These are phyloP conservation scores for rat (Rattus norvegicus) DNA, from an alignment of 2,113 vertebrate species.

Conservation along the genomic window DNA sequence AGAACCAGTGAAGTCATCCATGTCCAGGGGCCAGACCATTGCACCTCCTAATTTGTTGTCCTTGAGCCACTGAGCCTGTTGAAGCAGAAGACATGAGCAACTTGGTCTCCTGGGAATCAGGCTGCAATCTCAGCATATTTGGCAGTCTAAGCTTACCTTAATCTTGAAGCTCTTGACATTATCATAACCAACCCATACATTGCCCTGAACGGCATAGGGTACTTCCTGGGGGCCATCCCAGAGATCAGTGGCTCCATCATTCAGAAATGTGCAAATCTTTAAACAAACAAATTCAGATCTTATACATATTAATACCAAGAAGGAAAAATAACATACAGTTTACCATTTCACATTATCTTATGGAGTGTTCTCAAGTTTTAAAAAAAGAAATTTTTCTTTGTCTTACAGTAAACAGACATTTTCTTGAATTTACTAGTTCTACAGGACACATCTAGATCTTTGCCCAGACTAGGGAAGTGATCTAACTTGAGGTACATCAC, in stretches of 20 bases:
- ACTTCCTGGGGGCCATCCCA: slow-evolving; percentile 85
- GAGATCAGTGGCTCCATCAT: slow-evolving; percentile 81
- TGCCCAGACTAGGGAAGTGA: background rate
- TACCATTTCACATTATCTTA: too few relatives aligned
- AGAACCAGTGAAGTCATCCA: slow-evolving; percentile 90
- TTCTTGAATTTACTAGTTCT: background rate
- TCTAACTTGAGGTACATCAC: background rate
- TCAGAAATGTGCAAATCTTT: slow-evolving; percentile 86
- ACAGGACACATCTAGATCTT: background rate
- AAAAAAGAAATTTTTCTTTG: background rate
- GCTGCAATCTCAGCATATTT: background rate
- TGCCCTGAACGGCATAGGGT: slow-evolving; percentile 87
- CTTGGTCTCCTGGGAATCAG: background rate
- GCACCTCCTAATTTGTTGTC: slow-evolving; percentile 90
- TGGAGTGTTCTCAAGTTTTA: too few relatives aligned
- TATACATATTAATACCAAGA: background rate
- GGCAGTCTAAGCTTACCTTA: slow-evolving; percentile 82
- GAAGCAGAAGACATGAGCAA: background rate
- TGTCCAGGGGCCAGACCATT: slow-evolving; percentile 91
- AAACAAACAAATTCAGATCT: slow-evolving; percentile 10
- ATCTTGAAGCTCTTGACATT: slow-evolving; percentile 86
- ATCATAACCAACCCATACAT: slow-evolving; percentile 88
- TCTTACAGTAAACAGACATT: background rate
- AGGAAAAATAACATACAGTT: background rate
- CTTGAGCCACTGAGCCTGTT: slow-evolving; percentile 88